A percentile compares a stretch with the other conserved stretches of the same genome.
phyloP scores from a whole-genome alignment of 1,140 invertebrate species.

The Muscidifurax raptorellus region DNA sequence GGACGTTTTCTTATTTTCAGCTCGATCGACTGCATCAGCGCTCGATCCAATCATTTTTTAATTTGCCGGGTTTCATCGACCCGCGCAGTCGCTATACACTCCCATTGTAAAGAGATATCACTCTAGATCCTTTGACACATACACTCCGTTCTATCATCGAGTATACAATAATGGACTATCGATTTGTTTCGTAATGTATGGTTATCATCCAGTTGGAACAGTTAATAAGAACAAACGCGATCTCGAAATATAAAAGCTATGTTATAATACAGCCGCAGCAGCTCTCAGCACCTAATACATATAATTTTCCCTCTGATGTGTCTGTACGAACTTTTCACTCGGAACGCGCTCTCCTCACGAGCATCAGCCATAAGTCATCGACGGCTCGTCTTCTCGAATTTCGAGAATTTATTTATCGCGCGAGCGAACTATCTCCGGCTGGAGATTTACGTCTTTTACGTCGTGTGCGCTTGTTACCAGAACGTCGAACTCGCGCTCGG shows the following conservation, averaged over 20 bases:
- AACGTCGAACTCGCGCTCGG: constrained; percentile 31
- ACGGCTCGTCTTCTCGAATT: constrained; percentile 34
- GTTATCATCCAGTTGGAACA: no score
- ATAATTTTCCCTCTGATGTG: neutral
- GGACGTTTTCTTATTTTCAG: neutral
- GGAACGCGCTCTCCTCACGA: neutral
- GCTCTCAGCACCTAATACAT: no score
- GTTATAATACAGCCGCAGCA: no score
- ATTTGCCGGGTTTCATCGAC: neutral
- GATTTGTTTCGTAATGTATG: no score
- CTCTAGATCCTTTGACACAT: no score
- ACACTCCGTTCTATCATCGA: no score
- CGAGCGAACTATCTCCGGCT: constrained; percentile 20
- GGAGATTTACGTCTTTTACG: constrained; percentile 46
- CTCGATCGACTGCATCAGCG: no score
- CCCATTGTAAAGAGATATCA: no score
- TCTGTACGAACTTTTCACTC: neutral
- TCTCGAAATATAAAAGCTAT: no score
- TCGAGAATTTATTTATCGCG: constrained; percentile 44
- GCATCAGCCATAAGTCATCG: constrained; percentile 33
- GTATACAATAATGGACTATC: no score
- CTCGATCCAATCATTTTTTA: neutral
- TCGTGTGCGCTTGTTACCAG: constrained; percentile 37
- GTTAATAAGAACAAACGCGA: no score
- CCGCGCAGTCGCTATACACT: no score